phyloP scores from a whole-genome alignment of 2,888 invertebrate species.

The Lutraria lutraria region DNA sequence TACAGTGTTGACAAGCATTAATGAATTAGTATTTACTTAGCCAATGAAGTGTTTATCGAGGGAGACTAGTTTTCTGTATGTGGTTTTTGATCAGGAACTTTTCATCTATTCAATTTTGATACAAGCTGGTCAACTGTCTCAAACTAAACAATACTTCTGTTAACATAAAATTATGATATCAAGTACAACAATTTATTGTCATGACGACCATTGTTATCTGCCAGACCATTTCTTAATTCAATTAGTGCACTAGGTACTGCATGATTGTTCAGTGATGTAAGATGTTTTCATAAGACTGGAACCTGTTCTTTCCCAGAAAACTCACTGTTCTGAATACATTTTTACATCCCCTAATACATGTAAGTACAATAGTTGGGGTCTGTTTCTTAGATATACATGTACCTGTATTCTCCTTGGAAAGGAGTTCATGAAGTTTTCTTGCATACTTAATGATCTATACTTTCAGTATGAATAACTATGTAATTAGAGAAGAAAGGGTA shows the following conservation, averaged over 20 bases:
- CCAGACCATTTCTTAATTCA: background rate
- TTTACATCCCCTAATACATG: too few relatives aligned
- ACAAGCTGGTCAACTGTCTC: background rate
- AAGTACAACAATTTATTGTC: background rate
- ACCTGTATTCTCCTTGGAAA: too few relatives aligned
- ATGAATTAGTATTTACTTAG: constrained; percentile 42
- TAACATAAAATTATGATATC: constrained; percentile 1
- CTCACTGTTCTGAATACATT: too few relatives aligned
- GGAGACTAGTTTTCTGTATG: background rate
- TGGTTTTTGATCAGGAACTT: background rate
- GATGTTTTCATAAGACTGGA: too few relatives aligned
- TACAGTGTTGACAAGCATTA: constrained; percentile 36
- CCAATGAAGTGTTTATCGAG: constrained; percentile 31
- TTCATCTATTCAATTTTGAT: background rate
- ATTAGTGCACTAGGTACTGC: background rate
- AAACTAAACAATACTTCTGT: background rate
- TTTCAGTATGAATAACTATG: too few relatives aligned
- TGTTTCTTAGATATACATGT: too few relatives aligned
- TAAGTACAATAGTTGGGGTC: too few relatives aligned
- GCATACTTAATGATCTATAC: too few relatives aligned
- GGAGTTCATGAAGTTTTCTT: too few relatives aligned
- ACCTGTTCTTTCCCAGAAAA: too few relatives aligned
- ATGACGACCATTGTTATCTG: constrained; percentile 10
- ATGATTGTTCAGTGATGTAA: background rate
- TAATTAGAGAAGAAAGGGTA: too few relatives aligned